Conservation (phyloP, 2,113 vertebrate genomes). For the crab-eating macaque (Macaca fascicularis) region T2T-MFA8v1.1 NC_088380.1:162047501-162048000, state of each 20-base stretch:
- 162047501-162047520: background rate
- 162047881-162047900: background rate
- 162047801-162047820: background rate
- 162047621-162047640: background rate
- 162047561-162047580: background rate
- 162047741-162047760: constrained; percentile 22
- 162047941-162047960: too few relatives aligned
- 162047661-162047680: background rate
- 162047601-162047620: background rate
- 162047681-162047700: constrained; percentile 6
- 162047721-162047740: constrained; percentile 36
- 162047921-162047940: background rate
- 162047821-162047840: constrained; percentile 1
- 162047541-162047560: background rate
- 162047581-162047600: constrained; percentile 25
- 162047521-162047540: constrained; percentile 12
- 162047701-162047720: constrained; percentile 40
- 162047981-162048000: too few relatives aligned
- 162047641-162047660: background rate
- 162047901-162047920: background rate
- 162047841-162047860: background rate
- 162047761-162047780: constrained; percentile 28
- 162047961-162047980: too few relatives aligned
- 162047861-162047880: background rate
- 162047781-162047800: constrained; percentile 31